Conservation (phyloP, 92 coral and sea anemone genomes). For the Umimayanthus chanpuru region DNA sequence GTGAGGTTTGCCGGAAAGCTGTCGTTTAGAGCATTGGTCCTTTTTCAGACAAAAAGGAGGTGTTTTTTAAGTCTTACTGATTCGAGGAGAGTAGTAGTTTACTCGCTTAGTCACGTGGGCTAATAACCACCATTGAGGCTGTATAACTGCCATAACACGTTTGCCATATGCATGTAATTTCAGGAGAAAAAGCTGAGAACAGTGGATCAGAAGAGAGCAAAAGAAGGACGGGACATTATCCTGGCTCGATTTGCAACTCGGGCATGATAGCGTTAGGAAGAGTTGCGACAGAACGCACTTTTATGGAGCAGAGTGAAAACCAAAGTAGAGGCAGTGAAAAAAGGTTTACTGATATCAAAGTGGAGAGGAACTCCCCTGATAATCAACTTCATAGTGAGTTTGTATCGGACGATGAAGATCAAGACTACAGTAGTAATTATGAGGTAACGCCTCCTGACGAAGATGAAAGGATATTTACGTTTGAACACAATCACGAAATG, state of each 20-base stretch:
- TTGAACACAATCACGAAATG: not conserved
- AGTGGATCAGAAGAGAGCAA: not conserved
- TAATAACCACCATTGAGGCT: not conserved
- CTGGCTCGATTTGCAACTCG: constrained; percentile 5
- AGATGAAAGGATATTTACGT: constrained; percentile 4
- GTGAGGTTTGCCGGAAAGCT: too few relatives aligned
- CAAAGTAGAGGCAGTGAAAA: constrained; percentile 10
- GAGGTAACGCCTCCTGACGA: not conserved
- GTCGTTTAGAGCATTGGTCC: too few relatives aligned
- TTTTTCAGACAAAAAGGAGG: too few relatives aligned
- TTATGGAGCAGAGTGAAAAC: constrained; percentile 19
- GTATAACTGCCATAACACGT: not conserved
- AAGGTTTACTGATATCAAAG: not conserved
- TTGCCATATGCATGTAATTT: not conserved
- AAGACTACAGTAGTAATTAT: not conserved
- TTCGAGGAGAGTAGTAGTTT: too few relatives aligned
- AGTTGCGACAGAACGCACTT: constrained; percentile 30
- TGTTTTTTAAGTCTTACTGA: not conserved
- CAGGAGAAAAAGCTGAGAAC: constrained; percentile 13
- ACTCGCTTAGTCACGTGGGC: too few relatives aligned
- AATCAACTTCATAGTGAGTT: constrained; percentile 13
- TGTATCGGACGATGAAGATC: constrained; percentile 35
- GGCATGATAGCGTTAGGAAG: constrained; percentile 41
- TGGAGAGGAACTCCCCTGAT: constrained; percentile 25
- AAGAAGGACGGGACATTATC: not conserved